These are phyloP conservation scores for Mythimna albipuncta DNA, from an alignment of 2,888 invertebrate species.

Conservation along the genomic window DNA sequence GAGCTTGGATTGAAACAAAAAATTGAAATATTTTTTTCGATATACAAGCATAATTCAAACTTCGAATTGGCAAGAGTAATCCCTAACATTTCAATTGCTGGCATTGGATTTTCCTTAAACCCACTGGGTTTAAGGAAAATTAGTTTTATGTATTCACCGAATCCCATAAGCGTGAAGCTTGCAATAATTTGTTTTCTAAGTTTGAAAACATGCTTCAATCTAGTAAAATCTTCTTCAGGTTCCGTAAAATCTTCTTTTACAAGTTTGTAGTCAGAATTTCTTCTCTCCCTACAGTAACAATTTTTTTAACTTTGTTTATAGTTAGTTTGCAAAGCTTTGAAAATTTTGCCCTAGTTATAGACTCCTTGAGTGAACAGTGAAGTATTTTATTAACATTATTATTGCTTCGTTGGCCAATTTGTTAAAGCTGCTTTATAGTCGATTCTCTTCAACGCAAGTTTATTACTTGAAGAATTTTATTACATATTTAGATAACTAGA, in stretches of 20 bases:
- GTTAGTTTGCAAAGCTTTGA: constrained; percentile 36
- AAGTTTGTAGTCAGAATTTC: constrained; percentile 54
- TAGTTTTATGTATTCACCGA: constrained; percentile 30
- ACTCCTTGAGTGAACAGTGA: constrained; percentile 15
- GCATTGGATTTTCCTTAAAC: no score
- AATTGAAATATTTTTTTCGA: no score
- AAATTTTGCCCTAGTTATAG: constrained; percentile 26
- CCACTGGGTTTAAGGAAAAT: constrained; percentile 12
- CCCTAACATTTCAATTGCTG: background rate
- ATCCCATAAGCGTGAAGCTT: constrained; percentile 16
- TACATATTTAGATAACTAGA: background rate
- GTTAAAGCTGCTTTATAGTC: background rate
- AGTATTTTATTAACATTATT: constrained; percentile 29
- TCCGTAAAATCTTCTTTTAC: constrained; percentile 41
- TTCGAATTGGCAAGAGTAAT: constrained; percentile 15
- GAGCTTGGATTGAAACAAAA: background rate
- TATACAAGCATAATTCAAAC: no score
- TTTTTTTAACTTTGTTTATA: constrained; percentile 30
- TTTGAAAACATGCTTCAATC: constrained; percentile 54
- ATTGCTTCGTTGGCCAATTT: background rate
- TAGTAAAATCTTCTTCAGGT: constrained; percentile 19
- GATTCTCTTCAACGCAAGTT: background rate
- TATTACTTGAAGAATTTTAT: background rate
- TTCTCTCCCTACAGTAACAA: constrained; percentile 35
- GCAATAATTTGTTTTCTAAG: constrained; percentile 47